Base-by-base conservation (phyloP, 2,888 invertebrate species). In the Drosophila falleni region DNA sequence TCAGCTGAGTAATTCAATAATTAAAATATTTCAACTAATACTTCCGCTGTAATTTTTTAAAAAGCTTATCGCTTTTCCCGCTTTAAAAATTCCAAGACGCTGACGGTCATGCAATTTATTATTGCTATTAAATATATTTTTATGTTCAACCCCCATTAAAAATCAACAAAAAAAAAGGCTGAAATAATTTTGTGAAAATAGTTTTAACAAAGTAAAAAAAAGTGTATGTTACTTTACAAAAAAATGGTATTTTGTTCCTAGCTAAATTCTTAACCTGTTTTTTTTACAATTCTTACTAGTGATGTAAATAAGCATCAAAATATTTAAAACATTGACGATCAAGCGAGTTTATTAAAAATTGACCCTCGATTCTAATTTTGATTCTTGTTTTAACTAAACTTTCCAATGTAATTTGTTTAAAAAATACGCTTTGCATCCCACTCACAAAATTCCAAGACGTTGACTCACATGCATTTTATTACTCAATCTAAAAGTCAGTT, bases 361-460 rank as follows among this genome's bases (percentile, higher is more conserved):
- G 19, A 19, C 19, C 1, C 19, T 19, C 19, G 2, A 2, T 2
- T 19, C 19, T 19, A 19, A 19, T 19, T 19, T 19, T 19, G n/a
- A 19, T 19, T 9, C 23, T 50, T n/a, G 13, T 19, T 50, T 50
- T 9, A 50, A 23, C 16, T 35, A 19, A 8, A 3, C 6, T 62
- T 66, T 75, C 53, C 46, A 65, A 54, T 67, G 37, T 63, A 55
- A 69, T 72, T 65, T 78, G 37, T 10, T 49, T 49, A 33, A 44
- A 31, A 29, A 9, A 23, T 8, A 23, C 50, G n/a, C 6, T 50
- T 19, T 11, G 46, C 67, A 64, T 39, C 87, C 87, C 74, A 87
- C 87, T 50, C 66, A 29, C 49, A 39, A 60, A 78, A 81, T 81
- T 10, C 84, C 84, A 66, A 71, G 77, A 77, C 84, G 64, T 37